Evolutionary conservation across 1,140 invertebrate species (phyloP), one percentile per base, ranked within the genome.

Genomic region (Ceratosolen solmsi): DNA sequence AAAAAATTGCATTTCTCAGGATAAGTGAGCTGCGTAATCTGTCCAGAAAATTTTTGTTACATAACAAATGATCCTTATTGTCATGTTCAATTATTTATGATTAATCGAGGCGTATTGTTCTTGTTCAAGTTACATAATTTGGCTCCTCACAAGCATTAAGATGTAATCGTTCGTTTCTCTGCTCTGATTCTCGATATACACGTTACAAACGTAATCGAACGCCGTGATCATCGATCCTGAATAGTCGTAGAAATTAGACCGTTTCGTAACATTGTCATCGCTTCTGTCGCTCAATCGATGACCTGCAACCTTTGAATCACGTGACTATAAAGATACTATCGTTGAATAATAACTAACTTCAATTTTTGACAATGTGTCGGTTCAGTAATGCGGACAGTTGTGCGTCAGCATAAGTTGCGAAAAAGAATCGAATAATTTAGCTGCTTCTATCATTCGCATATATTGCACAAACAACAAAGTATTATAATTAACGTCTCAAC

Each of bases 51-150:
- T 75, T 80, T 75, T 68, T 58, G 33, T 54, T 46, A n/a, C 33
- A 41, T 15, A 56, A 4, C 58, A 9, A 56, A 41, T 60, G 15
- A 56, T 75, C n/a, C 63, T 38, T 70, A 75, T 75, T 33, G 60
- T 75, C 79, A 56, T 68, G 60, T 81, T 68, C 73, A 58, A 77
- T 77, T 76, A 82, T 77, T 49, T 56, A 15, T 60, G 80, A 82
- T 82, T 81, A 81, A 81, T 81, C 72, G 72, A 76, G 72, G 11
- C 60, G 17, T 63, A 81, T 81, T 81, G 79, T 81, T 81, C 79
- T 27, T 22, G 17, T 7, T 72, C 17, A 22, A 0, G 20, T 81
- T 81, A 81, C 65, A 70, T 81, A 81, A 81, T 76, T 36, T 41
- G 20, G 46, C 27, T 38, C 60, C 56, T 65, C 41, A 2, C 49